Evolutionary conservation across 2,113 vertebrate genomes (phyloP), one percentile per base, ranked within the genome.

Genomic region (Marcusenius ussheri): DNA sequence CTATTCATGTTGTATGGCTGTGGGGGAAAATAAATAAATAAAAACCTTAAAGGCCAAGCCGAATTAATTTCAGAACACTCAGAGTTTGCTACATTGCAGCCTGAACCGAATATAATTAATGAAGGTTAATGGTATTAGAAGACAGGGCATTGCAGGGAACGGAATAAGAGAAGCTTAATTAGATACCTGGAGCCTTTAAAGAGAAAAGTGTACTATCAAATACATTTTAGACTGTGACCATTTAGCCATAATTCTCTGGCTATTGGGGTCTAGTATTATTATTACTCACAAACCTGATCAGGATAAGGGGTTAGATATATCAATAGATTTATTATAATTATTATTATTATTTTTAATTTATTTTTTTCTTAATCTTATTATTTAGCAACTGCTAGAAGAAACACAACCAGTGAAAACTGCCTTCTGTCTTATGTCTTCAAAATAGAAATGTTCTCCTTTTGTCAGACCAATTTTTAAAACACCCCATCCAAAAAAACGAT

Each of bases 51-150:
- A 80, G 74, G 35, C 74, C 74, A 80, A 42, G 74, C 74, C 0
- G 5, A 80, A 80, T 80, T 80, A 42, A 80, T 80, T 80, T 80
- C 74, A 42, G 70, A 74, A 74, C 66, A 74, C 70, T 77, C 31
- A 39, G 24, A n/a, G 17, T 80, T 80, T 80, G 70, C 70, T 39
- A 77, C 70, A 35, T 15, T 77, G 74, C 35, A 80, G 74, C 19
- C 35, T 42, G 74, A 80, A 80, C 35, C 5, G 35, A 80, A 80
- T 80, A 80, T 80, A 80, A 80, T 80, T 80, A 80, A 80, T 80
- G 74, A 80, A 80, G 74, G 74, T 80, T 80, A 80, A 80, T 80
- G 74, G 74, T 80, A 80, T 80, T 80, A 80, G 35, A 80, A 42
- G 74, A 80, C 74, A 80, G 74, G 74, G 74, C 74, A 42, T 80